phyloP scores from a whole-genome alignment of 2,113 vertebrate species.

The Halichoerus grypus region DNA sequence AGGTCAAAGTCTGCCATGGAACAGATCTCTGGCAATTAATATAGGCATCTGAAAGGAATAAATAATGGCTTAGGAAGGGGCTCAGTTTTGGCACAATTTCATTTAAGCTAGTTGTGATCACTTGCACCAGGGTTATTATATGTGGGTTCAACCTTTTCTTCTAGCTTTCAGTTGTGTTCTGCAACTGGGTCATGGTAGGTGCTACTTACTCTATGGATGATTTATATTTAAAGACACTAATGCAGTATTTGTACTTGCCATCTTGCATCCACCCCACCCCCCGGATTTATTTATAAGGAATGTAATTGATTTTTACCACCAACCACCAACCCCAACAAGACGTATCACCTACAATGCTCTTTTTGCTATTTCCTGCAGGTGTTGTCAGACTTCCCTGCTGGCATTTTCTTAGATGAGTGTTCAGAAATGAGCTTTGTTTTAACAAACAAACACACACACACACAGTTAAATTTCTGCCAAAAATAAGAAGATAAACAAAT shows the following conservation, averaged over 20 bases:
- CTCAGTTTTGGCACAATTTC: background rate
- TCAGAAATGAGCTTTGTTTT: slow-evolving; percentile 48
- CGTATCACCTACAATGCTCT: background rate
- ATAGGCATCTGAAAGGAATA: background rate
- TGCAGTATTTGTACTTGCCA: slow-evolving; percentile 25
- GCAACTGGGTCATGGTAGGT: background rate
- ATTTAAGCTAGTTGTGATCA: background rate
- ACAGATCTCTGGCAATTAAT: background rate
- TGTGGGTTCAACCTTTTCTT: background rate
- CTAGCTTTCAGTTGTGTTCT: background rate
- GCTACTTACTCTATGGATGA: slow-evolving; percentile 3
- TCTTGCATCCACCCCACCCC: background rate
- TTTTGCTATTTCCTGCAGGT: slow-evolving; percentile 53
- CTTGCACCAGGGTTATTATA: background rate
- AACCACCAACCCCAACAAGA: slow-evolving; percentile 13
- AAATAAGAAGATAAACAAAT: background rate
- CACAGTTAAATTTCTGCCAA: background rate
- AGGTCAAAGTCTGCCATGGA: background rate
- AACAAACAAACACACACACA: background rate
- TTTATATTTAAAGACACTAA: slow-evolving; percentile 65
- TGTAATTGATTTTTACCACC: slow-evolving; percentile 67
- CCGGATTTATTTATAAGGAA: slow-evolving; percentile 52
- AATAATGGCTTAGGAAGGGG: background rate
- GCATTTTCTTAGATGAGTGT: slow-evolving; percentile 36
- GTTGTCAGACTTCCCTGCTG: slow-evolving; percentile 18